Conservation (phyloP, 2,888 invertebrate species). For the Ceratothoa steindachneri region DNA sequence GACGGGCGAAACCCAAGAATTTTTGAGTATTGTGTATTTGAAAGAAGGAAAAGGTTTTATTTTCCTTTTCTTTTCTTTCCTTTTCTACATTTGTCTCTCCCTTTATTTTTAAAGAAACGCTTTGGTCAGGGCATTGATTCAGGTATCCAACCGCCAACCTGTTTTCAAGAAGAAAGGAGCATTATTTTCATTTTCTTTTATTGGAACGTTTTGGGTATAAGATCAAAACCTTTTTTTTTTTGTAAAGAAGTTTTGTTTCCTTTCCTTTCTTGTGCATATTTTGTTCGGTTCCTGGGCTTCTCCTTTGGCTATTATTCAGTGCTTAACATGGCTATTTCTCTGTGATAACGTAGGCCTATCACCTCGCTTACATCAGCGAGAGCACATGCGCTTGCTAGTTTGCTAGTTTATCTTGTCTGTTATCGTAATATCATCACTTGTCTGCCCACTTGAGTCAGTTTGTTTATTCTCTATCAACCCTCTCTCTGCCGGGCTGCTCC, state of each 20-base stretch:
- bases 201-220: background rate
- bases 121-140: background rate
- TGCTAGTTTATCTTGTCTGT: too few species aligned
- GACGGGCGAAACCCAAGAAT: background rate
- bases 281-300: too few species aligned
- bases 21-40: background rate
- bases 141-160: background rate
- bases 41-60: background rate
- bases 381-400: too few species aligned
- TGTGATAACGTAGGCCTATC: too few species aligned
- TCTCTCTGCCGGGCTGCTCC: too few species aligned
- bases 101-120: background rate
- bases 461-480: too few species aligned
- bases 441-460: too few species aligned
- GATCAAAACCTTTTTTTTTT: background rate
- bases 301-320: too few species aligned
- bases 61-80: background rate
- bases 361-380: too few species aligned
- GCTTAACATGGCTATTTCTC: too few species aligned
- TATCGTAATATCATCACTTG: too few species aligned
- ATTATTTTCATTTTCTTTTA: background rate
- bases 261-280: background rate
- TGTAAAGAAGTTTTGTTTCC: background rate
- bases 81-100: background rate
- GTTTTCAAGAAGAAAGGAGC: background rate